Base-by-base conservation (phyloP, 2,113 vertebrate species). In the Ahaetulla prasina region DNA sequence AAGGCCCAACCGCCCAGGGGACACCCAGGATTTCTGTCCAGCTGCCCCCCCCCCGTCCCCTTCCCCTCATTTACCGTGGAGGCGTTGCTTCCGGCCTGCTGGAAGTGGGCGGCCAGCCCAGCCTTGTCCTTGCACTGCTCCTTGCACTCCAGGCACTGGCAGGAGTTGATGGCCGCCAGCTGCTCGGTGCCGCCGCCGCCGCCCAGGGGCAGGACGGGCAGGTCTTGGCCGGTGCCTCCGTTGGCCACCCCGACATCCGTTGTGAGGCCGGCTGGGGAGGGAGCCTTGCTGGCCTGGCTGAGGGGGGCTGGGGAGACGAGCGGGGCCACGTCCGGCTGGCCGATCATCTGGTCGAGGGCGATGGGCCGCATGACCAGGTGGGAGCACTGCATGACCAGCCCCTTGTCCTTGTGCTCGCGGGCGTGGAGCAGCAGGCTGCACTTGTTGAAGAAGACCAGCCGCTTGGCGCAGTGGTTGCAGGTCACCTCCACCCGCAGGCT, bases 371-470 rank as follows among this genome's bases (percentile, higher is more conserved):
- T 99, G 88, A 99, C 98, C 92, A 99, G 96, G 85, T 99, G 99
- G 0, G 99, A 99, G 93, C 99, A 99, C 97, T 99, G 99, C 99
- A 99, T 99, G 89, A 99, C 98, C 92, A 99, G 96, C 0, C 99
- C 99, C 74, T 97, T 98, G 96, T 99, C 99, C 97, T 99, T 99
- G 98, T 99, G 99, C 96, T 99, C 99, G 0, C 99, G 98, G 5
- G 99, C 99, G 0, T 99, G 99, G 49, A 99, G 95, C 0, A 99
- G 98, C 88, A 99, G 96, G 93, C 99, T 99, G 97, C 99, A 99
- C 96, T 99, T 99, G 98, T 99, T 99, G 97, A 99, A 99, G 97
- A 99, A 99, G 90, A 98, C 98, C 80, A 99, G 94, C n/a, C 99
- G 98, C 68, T 99, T 99, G 95, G 98, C 97, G 85, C 99, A 99